Base-by-base conservation (phyloP, 2,797 vertebrate genomes). In the Myotis myotis region DNA sequence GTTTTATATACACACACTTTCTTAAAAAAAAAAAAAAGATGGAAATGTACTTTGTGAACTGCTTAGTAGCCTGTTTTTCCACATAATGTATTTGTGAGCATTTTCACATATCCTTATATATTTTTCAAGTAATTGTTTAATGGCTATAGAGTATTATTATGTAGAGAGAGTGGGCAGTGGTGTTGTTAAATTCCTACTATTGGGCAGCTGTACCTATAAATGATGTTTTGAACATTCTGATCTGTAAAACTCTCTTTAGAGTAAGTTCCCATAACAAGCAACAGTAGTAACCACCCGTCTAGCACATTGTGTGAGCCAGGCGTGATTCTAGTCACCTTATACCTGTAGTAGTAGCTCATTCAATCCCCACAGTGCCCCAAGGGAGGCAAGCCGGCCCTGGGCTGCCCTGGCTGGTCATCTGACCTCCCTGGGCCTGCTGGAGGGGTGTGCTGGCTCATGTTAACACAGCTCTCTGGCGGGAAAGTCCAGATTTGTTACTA, bases 101-200 rank as follows among this genome's bases (percentile, higher is more conserved):
- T 91, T 72, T 90, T 80, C 22, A 87, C 23, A 30, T 80, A 30
- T 89, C n/a, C 8, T 72, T 70, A 8, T 20, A 13, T 57, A 10
- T 74, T 74, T 93, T 87, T 74, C n/a, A 82, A 53, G 89, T 91
- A 20, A 47, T 12, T 17, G 47, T 95, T 95, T 78, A 70, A 36
- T 16, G 5, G 53, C 36, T 72, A 3, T 70, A 3, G 30, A 82
- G 68, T 36, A 57, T 53, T 76, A 72, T 80, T 83, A 87, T 92
- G 30, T 57, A 57, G 13, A 87, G 71, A 82, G 33, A 0, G 33
- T 60, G 66, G 47, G 30, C 53, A 3, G 19, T 60, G 70, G 51
- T 82, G 82, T 38, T 81, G 41, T 79, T 87, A 23, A 55, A 53
- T 62, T 89, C 30, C 44, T 44, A 0, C 71, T 66, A 62, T 64